These are phyloP conservation scores for Leucosticte australis DNA, from an alignment of 2,113 vertebrate genomes.

Conservation along the genomic window DNA sequence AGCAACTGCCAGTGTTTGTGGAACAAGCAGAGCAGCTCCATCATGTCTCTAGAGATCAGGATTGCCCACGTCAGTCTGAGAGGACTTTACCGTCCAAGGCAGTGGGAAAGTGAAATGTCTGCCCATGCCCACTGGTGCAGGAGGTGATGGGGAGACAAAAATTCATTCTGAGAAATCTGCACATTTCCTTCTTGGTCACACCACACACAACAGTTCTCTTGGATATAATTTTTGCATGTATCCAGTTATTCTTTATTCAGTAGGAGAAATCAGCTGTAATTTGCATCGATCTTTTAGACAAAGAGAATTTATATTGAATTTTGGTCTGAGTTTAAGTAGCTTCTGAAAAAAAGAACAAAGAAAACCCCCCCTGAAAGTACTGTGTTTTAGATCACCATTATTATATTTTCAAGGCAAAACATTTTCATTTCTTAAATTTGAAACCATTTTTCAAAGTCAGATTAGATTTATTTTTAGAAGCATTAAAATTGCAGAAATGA, in stretches of 20 bases:
- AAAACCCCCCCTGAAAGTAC: rapidly evolving
- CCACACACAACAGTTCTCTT: not conserved
- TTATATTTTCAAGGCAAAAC: not conserved
- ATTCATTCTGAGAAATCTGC: not conserved
- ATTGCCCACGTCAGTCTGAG: not conserved
- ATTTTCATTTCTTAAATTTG: not conserved
- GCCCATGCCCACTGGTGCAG: rapidly evolving
- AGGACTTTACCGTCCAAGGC: not conserved
- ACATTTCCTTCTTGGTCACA: not conserved
- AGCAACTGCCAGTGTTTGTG: too few relatives aligned
- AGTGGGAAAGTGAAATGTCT: not conserved
- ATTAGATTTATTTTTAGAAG: not conserved
- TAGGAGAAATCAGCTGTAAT: not conserved
- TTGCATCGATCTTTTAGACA: not conserved
- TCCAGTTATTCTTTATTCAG: not conserved
- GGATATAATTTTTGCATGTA: not conserved
- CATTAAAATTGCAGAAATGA: not conserved
- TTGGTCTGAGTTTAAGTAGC: not conserved
- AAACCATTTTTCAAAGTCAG: not conserved
- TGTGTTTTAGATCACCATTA: not conserved
- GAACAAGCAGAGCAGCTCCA: not conserved
- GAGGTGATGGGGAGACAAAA: not conserved
- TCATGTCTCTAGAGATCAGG: not conserved
- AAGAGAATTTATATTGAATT: not conserved
- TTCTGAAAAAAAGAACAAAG: not conserved